Conservation (phyloP, 2,888 invertebrate genomes). For the Hypomecis punctinalis region DNA sequence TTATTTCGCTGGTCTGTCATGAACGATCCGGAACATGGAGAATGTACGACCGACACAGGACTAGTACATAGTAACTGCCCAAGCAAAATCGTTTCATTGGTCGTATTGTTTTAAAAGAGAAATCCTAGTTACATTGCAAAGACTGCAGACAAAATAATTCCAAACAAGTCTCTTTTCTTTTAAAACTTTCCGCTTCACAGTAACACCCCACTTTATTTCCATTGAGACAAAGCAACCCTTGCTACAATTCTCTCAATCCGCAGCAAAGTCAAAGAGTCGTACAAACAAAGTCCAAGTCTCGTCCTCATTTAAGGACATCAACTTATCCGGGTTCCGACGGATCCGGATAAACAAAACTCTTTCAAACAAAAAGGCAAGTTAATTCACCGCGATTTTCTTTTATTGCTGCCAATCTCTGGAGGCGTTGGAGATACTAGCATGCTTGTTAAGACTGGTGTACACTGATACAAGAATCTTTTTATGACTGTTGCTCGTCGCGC, state of each 20-base stretch:
- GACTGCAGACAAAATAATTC: neutral
- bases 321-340: slow-evolving; percentile 23
- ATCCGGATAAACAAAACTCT: slow-evolving; percentile 33
- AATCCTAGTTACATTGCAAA: too few relatives aligned
- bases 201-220: slow-evolving; percentile 14
- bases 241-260: slow-evolving; percentile 16
- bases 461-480: too few relatives aligned
- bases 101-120: too few relatives aligned
- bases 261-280: slow-evolving; percentile 22
- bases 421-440: slow-evolving; percentile 11
- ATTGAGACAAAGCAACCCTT: slow-evolving; percentile 29
- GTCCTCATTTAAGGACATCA: slow-evolving; percentile 30
- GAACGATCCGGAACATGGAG: too few relatives aligned
- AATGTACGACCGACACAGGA: too few relatives aligned
- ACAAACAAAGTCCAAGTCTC: slow-evolving; percentile 29
- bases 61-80: too few relatives aligned
- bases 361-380: slow-evolving; percentile 36
- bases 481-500: too few relatives aligned
- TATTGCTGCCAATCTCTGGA: slow-evolving; percentile 35
- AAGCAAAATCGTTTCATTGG: too few relatives aligned
- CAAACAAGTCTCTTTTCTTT: neutral
- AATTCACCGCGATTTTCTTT: slow-evolving; percentile 37
- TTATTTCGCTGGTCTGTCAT: too few relatives aligned
- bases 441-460: neutral
- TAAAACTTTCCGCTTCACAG: neutral